Evolutionary conservation across 2,888 invertebrate genomes (phyloP).

Genomic region (Diarsia dahlii): DNA sequence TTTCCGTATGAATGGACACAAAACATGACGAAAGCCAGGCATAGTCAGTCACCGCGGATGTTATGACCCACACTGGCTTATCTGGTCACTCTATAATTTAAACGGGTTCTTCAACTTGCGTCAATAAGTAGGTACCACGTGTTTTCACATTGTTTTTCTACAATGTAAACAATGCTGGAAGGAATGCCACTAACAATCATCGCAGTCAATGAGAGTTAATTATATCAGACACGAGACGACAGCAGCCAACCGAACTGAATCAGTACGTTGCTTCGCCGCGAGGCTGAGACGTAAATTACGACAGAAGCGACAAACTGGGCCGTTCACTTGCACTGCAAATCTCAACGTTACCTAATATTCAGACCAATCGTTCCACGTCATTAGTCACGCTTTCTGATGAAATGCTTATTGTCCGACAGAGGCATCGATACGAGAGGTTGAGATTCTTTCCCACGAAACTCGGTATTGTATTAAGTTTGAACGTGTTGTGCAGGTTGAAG

Average conservation of each 20-base stretch:
- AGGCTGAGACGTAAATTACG: constrained; percentile 79
- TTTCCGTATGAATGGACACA: constrained; percentile 80
- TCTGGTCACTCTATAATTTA: constrained; percentile 60
- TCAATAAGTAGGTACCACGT: constrained; percentile 71
- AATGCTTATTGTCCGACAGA: constrained; percentile 72
- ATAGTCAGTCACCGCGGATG: constrained; percentile 68
- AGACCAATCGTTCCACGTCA: constrained; percentile 77
- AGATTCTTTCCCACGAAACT: constrained; percentile 80
- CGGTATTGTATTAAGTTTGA: constrained; percentile 74
- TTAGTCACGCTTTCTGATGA: constrained; percentile 80
- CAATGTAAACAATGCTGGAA: constrained; percentile 75
- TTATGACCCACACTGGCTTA: constrained; percentile 68
- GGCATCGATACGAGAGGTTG: constrained; percentile 67
- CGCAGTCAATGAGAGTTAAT: constrained; percentile 84
- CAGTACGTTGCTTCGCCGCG: constrained; percentile 67
- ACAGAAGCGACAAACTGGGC: constrained; percentile 77
- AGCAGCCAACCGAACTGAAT: constrained; percentile 68
- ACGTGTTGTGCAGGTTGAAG: constrained; percentile 76
- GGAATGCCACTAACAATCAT: constrained; percentile 72
- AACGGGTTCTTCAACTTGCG: constrained; percentile 60
- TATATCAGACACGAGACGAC: constrained; percentile 80
- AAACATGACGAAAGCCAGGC: constrained; percentile 72
- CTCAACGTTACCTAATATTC: constrained; percentile 79
- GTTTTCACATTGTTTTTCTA: constrained; percentile 72
- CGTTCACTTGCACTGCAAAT: constrained; percentile 81